Percentiles rank a stretch among this genome's conserved stretches.
phyloP scores from a whole-genome alignment of 2,113 vertebrate genomes.

The Catharus minimus region DNA sequence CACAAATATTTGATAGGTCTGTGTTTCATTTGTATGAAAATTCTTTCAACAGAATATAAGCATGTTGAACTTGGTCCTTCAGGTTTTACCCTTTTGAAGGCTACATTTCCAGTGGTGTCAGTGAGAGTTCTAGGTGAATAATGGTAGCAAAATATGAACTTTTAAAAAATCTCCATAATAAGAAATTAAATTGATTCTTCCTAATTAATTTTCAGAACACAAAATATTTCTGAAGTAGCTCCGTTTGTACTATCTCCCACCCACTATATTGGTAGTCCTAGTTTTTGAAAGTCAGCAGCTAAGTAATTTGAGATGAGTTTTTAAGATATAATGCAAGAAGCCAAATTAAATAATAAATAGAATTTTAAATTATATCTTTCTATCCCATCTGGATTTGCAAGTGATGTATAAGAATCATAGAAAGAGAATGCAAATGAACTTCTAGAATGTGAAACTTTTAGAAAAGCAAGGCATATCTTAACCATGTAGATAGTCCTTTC shows the following conservation, averaged over 20 bases:
- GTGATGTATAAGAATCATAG: background rate
- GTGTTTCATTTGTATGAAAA: constrained; percentile 48
- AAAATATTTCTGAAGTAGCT: constrained; percentile 43
- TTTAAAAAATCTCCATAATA: background rate
- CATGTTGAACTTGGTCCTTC: background rate
- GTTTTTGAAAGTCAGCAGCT: constrained; percentile 26
- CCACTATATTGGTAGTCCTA: background rate
- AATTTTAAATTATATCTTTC: background rate
- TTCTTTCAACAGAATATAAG: constrained; percentile 40
- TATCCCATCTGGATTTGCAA: background rate
- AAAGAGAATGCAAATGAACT: background rate
- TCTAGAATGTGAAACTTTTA: background rate
- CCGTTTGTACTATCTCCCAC: constrained; percentile 13
- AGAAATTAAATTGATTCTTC: constrained; percentile 42
- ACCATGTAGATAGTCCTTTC: background rate
- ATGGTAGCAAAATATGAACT: background rate
- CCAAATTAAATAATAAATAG: background rate
- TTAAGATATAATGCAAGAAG: background rate
- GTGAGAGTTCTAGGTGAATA: background rate
- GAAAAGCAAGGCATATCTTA: background rate
- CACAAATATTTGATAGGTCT: constrained; percentile 48
- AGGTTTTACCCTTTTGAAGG: background rate
- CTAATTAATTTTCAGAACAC: constrained; percentile 44
- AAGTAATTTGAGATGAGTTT: constrained; percentile 11
- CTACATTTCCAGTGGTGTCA: background rate